Conservation (phyloP, 2,888 invertebrate species). For the Sialis lutaria region DNA sequence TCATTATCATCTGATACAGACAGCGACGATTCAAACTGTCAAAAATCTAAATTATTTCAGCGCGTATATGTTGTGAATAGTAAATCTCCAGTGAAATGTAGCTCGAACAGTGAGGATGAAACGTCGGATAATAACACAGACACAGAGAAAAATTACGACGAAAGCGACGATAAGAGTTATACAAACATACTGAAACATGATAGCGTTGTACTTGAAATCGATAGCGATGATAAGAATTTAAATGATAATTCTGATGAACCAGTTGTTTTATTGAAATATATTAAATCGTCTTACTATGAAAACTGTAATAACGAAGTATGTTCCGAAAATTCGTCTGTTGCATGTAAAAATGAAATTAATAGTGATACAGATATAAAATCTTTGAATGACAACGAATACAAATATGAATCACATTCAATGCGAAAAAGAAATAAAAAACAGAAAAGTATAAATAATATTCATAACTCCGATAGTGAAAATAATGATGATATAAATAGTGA, state of each 20-base stretch:
- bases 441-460: background rate
- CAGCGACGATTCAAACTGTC: slow-evolving; percentile 35
- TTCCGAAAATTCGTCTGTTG: no score
- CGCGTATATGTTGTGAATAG: slow-evolving; percentile 53
- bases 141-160: slow-evolving; percentile 28
- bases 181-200: background rate
- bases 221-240: background rate
- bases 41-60: slow-evolving; percentile 35
- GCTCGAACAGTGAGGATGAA: slow-evolving; percentile 32
- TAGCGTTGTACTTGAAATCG: background rate
- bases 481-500: slow-evolving; percentile 7
- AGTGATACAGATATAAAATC: background rate
- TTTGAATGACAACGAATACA: slow-evolving; percentile 1
- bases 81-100: slow-evolving; percentile 34
- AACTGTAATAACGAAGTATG: background rate
- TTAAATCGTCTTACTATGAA: background rate
- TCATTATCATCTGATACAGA: slow-evolving; percentile 23
- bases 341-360: no score
- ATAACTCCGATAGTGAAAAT: background rate
- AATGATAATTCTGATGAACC: slow-evolving; percentile 1
- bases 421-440: slow-evolving; percentile 5
- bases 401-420: background rate
- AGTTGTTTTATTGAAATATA: slow-evolving; percentile 7
- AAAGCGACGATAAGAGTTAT: background rate
- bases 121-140: slow-evolving; percentile 46